Conservation (phyloP, 2,797 vertebrate genomes). For the Pagetopsis macropterus region DNA sequence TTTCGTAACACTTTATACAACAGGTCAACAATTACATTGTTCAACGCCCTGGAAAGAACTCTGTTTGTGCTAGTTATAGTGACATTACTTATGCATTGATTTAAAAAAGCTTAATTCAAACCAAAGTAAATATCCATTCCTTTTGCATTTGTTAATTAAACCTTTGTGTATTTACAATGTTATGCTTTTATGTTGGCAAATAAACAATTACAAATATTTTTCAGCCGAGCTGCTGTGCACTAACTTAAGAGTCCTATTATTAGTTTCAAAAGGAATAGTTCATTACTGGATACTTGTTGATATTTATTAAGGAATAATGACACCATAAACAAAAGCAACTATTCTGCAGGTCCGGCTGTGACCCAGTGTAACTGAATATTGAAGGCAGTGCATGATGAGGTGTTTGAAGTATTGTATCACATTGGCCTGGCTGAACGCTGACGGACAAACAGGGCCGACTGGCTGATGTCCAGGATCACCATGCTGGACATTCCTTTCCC, state of each 20-base stretch:
- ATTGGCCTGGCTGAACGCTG: slow-evolving; percentile 16
- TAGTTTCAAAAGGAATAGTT: too few relatives aligned
- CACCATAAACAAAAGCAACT: background rate
- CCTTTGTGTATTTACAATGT: background rate
- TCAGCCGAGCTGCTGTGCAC: background rate
- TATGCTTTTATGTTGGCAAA: background rate
- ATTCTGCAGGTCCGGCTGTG: background rate
- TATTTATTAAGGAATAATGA: background rate
- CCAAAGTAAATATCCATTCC: background rate
- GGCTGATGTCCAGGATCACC: slow-evolving; percentile 37
- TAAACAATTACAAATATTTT: too few relatives aligned
- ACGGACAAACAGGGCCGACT: slow-evolving; percentile 12
- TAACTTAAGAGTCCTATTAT: too few relatives aligned
- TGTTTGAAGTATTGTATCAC: background rate
- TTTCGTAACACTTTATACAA: background rate
- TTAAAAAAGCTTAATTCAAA: background rate
- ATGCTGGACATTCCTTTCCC: slow-evolving; percentile 55
- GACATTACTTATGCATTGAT: too few relatives aligned
- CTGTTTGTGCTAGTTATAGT: background rate
- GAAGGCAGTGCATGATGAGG: background rate
- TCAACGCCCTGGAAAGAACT: background rate
- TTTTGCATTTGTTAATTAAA: background rate
- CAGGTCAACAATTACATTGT: background rate
- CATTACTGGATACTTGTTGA: background rate
- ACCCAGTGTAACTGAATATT: background rate